Percentiles rank a stretch among this genome's conserved stretches.
Conservation (phyloP, 30 jellyfish, hydroid and myxozoan genomes). For the Rhopilema esculentum region DNA sequence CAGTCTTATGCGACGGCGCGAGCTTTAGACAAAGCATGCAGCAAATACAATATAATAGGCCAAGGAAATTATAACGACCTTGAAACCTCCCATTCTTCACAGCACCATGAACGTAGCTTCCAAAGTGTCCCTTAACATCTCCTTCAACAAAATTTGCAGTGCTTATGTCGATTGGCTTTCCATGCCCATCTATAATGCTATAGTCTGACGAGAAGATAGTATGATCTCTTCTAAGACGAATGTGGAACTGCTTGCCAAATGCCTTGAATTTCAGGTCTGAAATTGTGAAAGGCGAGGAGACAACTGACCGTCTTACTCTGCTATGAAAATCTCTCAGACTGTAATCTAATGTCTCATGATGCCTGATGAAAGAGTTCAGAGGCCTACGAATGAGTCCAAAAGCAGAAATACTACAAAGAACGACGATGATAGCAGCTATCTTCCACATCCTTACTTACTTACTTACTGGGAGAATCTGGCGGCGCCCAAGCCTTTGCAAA, state of each 20-base stretch:
- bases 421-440: neutral
- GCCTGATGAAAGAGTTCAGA: constrained; percentile 74
- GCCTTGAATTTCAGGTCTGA: constrained; percentile 80
- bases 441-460: constrained; percentile 38
- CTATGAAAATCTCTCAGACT: constrained; percentile 79
- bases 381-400: constrained; percentile 56
- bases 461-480: neutral
- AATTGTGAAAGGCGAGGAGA: constrained; percentile 78
- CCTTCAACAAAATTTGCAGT: constrained; percentile 78
- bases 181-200: constrained; percentile 79
- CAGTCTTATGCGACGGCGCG: neutral
- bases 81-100: constrained; percentile 89
- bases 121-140: constrained; percentile 83
- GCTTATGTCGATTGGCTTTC: constrained; percentile 72
- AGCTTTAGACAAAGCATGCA: neutral
- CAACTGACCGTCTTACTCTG: constrained; percentile 79
- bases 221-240: constrained; percentile 86
- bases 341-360: constrained; percentile 82
- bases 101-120: constrained; percentile 79
- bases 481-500: constrained; percentile 27
- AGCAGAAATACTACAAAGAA: constrained; percentile 25
- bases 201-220: constrained; percentile 73
- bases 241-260: constrained; percentile 71
- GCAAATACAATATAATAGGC: neutral
- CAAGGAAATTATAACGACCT: constrained; percentile 23